A percentile compares a stretch with the other conserved stretches of the same genome.
Evolutionary conservation across 2,888 invertebrate genomes (phyloP).

Genomic region (Spilarctia lutea): DNA sequence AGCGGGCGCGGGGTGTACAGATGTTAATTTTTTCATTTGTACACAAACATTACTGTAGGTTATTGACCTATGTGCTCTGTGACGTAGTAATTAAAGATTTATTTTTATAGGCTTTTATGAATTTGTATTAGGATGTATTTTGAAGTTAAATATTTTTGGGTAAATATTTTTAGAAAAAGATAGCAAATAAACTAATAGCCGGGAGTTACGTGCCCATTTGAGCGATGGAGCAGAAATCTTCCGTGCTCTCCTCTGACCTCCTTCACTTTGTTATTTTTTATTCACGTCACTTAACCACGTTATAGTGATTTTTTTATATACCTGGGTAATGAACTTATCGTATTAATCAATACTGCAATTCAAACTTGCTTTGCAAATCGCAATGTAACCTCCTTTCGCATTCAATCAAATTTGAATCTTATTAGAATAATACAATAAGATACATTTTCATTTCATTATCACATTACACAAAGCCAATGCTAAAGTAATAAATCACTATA

Average conservation of each 20-base stretch:
- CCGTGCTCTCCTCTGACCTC: not conserved
- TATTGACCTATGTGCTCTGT: not conserved
- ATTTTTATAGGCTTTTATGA: not conserved
- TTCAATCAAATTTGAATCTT: not conserved
- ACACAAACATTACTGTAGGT: not conserved
- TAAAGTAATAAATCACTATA: no score
- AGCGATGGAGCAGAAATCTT: not conserved
- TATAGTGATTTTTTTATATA: not conserved
- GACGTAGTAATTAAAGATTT: not conserved
- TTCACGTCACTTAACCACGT: not conserved
- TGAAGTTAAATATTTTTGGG: no score
- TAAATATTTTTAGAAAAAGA: not conserved
- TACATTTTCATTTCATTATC: no score
- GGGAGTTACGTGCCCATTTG: not conserved
- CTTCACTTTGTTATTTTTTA: not conserved
- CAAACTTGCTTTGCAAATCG: not conserved
- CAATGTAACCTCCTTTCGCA: not conserved
- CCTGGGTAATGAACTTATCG: no score
- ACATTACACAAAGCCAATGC: no score
- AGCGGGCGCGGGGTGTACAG: slow-evolving; percentile 39
- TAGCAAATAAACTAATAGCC: not conserved
- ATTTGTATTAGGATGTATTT: no score
- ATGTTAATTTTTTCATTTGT: not conserved
- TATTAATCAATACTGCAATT: not conserved
- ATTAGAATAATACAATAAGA: not conserved